Evolutionary conservation across 2,797 vertebrate species (phyloP).

Genomic region (Cirrhinus mrigala): DNA sequence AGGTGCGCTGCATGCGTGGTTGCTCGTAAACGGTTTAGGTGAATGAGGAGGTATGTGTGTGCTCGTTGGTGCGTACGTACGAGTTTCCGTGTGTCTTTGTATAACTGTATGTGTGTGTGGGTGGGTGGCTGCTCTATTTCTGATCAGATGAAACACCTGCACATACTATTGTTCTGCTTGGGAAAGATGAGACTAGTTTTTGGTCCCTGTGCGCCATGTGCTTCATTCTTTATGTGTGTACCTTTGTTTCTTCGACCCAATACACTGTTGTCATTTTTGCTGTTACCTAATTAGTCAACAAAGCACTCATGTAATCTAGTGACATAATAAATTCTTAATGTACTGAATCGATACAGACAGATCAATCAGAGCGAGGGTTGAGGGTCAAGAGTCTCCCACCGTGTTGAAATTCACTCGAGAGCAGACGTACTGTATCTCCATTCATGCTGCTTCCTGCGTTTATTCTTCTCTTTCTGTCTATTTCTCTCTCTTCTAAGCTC

Average conservation of each 20-base stretch:
- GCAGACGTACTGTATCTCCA: constrained; percentile 12
- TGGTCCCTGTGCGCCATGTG: constrained; percentile 5
- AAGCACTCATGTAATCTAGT: constrained; percentile 12
- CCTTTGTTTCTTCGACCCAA: constrained; percentile 14
- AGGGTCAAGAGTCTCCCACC: constrained; percentile 9
- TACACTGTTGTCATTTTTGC: constrained; percentile 19
- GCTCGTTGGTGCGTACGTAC: constrained; percentile 6
- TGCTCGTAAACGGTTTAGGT: constrained; percentile 32
- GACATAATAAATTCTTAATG: constrained; percentile 50
- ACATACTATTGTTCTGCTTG: constrained; percentile 46
- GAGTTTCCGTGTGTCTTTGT: constrained; percentile 43
- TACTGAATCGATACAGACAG: constrained; percentile 40
- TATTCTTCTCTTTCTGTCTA: constrained; percentile 3
- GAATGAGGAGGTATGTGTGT: constrained; percentile 30
- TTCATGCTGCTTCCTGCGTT: constrained; percentile 35
- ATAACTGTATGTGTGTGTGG: constrained; percentile 37
- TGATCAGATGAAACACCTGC: constrained; percentile 54
- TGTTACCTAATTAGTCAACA: constrained; percentile 14
- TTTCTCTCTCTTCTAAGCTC: constrained; percentile 36
- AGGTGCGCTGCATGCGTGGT: constrained; percentile 7
- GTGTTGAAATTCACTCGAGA: constrained; percentile 25
- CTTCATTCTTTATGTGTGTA: constrained; percentile 26
- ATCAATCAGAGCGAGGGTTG: constrained; percentile 39
- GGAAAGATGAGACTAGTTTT: constrained; percentile 47
- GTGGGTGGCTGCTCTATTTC: constrained; percentile 39